phyloP scores from a whole-genome alignment of 92 coral and sea anemone genomes.

The Nematostella vectensis region DNA sequence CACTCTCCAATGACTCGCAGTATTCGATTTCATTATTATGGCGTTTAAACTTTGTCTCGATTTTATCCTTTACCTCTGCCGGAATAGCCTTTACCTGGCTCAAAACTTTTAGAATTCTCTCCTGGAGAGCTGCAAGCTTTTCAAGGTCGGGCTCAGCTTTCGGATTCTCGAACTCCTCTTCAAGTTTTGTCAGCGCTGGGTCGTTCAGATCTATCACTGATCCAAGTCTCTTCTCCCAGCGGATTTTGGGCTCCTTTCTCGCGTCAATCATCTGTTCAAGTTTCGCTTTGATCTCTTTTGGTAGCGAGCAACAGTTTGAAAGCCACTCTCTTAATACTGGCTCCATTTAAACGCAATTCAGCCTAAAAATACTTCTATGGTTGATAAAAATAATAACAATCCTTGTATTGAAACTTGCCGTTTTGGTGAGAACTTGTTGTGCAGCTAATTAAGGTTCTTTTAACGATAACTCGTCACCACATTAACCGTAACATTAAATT shows the following conservation, averaged over 20 bases:
- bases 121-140: slow-evolving; percentile 5
- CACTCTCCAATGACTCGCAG: slow-evolving; percentile 11
- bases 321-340: no score
- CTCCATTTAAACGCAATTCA: no score
- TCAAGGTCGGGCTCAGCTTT: slow-evolving; percentile 8
- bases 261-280: slow-evolving; percentile 10
- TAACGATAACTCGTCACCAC: no score
- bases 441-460: no score
- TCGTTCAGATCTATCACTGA: slow-evolving; percentile 19
- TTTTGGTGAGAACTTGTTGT: no score
- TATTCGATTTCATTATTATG: slow-evolving; percentile 21
- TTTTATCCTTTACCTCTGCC: slow-evolving; percentile 49
- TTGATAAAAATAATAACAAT: no score
- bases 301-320: slow-evolving; percentile 22
- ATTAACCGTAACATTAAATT: no score
- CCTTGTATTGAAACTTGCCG: no score
- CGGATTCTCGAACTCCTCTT: slow-evolving; percentile 19
- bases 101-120: slow-evolving; percentile 24
- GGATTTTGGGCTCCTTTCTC: slow-evolving; percentile 15
- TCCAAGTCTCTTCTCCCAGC: slow-evolving; percentile 16
- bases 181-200: slow-evolving; percentile 7
- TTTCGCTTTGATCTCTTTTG: slow-evolving; percentile 18
- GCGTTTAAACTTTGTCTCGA: slow-evolving; percentile 48
- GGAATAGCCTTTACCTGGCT: slow-evolving; percentile 30
- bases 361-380: no score